Percentiles rank a stretch among this genome's conserved stretches.
Conservation (phyloP, 37 sponge, comb jelly and placozoan genomes). For the Lycopodina hypogea region DNA sequence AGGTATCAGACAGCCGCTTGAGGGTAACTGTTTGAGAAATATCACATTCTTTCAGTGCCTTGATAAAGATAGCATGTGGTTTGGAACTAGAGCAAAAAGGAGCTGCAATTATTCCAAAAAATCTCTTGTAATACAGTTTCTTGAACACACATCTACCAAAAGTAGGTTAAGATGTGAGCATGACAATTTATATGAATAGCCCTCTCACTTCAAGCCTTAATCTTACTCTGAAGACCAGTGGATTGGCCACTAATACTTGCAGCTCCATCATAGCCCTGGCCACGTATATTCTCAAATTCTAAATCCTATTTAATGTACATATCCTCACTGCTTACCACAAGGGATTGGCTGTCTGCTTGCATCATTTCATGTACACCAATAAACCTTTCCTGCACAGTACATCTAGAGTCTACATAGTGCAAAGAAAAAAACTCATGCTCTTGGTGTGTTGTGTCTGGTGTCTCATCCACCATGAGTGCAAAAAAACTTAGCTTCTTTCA, state of each 20-base stretch:
- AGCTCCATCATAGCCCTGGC: conserved; percentile 14
- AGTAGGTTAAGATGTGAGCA: conserved; percentile 1
- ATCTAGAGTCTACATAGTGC: neutral
- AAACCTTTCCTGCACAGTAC: no score
- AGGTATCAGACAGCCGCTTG: no score
- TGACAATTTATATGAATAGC: neutral
- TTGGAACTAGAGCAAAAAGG: no score
- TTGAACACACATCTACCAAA: neutral
- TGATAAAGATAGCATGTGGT: no score
- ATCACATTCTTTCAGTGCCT: no score
- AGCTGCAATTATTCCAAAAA: neutral
- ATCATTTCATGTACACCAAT: neutral
- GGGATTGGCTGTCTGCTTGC: neutral
- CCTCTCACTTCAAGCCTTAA: neutral
- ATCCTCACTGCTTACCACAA: neutral
- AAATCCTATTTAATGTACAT: conserved; percentile 1
- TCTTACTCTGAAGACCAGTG: conserved; percentile 11
- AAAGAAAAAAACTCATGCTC: conserved; percentile 2
- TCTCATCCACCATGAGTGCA: conserved; percentile 7
- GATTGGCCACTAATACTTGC: conserved; percentile 9
- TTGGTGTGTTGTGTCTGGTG: conserved; percentile 12
- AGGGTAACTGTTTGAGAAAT: no score
- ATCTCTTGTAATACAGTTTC: neutral
- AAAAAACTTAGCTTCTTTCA: conserved; percentile 7
- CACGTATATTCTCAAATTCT: conserved; percentile 4